These are phyloP conservation scores for Microplitis demolitor DNA, from an alignment of 1,140 invertebrate genomes.

Conservation along the genomic window DNA sequence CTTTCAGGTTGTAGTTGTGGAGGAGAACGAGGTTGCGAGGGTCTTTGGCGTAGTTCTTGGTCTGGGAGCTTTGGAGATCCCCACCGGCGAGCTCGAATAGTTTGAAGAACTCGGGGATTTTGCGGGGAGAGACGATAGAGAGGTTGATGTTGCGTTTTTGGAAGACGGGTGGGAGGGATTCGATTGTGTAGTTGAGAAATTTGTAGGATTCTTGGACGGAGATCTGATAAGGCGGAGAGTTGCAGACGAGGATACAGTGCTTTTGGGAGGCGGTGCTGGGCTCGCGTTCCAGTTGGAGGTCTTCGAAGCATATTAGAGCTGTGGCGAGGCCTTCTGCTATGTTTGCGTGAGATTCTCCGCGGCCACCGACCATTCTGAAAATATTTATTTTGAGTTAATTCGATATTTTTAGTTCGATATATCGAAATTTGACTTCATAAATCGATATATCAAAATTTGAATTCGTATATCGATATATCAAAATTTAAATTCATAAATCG, in stretches of 20 bases:
- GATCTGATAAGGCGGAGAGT: slow-evolving; percentile 89
- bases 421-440: no score
- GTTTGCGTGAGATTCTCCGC: slow-evolving; percentile 85
- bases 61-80: slow-evolving; percentile 76
- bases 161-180: slow-evolving; percentile 76
- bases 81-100: slow-evolving; percentile 86
- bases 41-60: slow-evolving; percentile 91
- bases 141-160: slow-evolving; percentile 82
- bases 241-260: slow-evolving; percentile 89
- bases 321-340: slow-evolving; percentile 90
- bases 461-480: no score
- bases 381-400: not conserved
- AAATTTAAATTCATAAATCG: no score
- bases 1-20: slow-evolving; percentile 72
- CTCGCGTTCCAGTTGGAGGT: slow-evolving; percentile 75
- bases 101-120: slow-evolving; percentile 79
- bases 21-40: slow-evolving; percentile 81
- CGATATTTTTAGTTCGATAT: no score
- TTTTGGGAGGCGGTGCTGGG: slow-evolving; percentile 58
- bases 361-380: slow-evolving; percentile 83
- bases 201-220: slow-evolving; percentile 79
- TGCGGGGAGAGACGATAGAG: slow-evolving; percentile 86
- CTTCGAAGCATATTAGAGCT: slow-evolving; percentile 85
- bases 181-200: slow-evolving; percentile 74
- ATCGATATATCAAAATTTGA: no score